Evolutionary conservation across 2,888 invertebrate species (phyloP), one percentile per base, ranked within the genome.

Genomic region (Nomada ferruginata): DNA sequence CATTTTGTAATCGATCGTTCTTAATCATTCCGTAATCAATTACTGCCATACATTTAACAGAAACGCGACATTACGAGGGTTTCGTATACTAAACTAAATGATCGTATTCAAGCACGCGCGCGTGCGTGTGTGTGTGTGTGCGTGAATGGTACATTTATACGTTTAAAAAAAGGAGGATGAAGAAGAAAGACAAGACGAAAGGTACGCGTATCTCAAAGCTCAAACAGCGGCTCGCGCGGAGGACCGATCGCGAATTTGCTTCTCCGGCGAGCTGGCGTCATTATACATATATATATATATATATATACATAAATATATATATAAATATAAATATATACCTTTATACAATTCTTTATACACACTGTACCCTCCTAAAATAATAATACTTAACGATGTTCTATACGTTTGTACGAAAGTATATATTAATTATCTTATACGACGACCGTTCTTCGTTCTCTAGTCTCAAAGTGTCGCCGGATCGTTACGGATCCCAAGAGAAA

Each of bases 221-320:
- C 92, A 93, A 93, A 93, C 91, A 90, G 91, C 92, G 92, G 93
- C 93, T 94, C 93, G 93, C 92, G 90, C 93, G 93, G 93, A 94
- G 93, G 93, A 94, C 93, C 93, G 91, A 92, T 84, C 84, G 88
- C 85, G 86, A 89, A 90, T 89, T 92, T 90, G 93, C 93, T 94
- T 93, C 93, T 94, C 93, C 93, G 93, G 93, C 93, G 92, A 93
- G 93, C 93, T 92, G 92, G 91, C 92, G 91, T 91, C 90, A 91
- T 92, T 91, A 91, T 90, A 91, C 85, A 91, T 91, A 91, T 85
- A 90, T 87, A 88, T 85, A 89, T 87, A 90, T 87, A 88, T 76
- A 85, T 87, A 89, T 89, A 88, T 87, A 90, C 87, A 88, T 76
- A 85, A 87, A 89, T 89, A 88, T 81, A 87, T 71, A 88, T 84